These are phyloP conservation scores for Cydia amplana DNA, from an alignment of 1,140 invertebrate genomes.

Conservation along the genomic window DNA sequence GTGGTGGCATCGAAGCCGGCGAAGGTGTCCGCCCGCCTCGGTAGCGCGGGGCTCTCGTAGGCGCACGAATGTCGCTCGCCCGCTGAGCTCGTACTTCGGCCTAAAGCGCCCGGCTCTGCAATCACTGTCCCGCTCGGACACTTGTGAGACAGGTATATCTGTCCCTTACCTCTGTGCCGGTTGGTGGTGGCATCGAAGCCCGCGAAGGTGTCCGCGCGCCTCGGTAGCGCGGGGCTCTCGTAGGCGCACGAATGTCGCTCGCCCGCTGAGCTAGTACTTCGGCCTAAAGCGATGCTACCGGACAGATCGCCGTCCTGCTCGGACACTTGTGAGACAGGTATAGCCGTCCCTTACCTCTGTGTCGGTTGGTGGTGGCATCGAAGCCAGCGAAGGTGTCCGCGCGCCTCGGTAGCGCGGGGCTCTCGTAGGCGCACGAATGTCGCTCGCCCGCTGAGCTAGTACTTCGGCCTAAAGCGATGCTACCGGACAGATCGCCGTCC, in stretches of 20 bases:
- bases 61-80: no score
- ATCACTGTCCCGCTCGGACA: no score
- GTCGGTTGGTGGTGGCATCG: slow-evolving; percentile 81
- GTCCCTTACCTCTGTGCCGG: slow-evolving; percentile 38
- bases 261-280: no score
- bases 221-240: slow-evolving; percentile 90
- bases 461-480: slow-evolving; percentile 81
- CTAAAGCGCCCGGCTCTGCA: no score
- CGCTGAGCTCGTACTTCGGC: no score
- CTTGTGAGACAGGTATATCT: neutral
- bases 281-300: no score
- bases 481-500: slow-evolving; percentile 45
- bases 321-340: neutral
- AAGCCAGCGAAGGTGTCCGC: slow-evolving; percentile 98
- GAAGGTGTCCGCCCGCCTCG: slow-evolving; percentile 95
- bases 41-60: slow-evolving; percentile 90
- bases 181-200: slow-evolving; percentile 88
- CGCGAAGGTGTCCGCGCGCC: slow-evolving; percentile 96
- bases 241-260: no score
- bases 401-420: slow-evolving; percentile 91
- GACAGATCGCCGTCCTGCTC: no score
- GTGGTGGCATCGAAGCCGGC: slow-evolving; percentile 90
- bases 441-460: slow-evolving; percentile 87
- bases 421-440: slow-evolving; percentile 84
- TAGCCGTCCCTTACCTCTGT: neutral